phyloP scores from a whole-genome alignment of 2,797 vertebrate species.

The Phyllotis vaccarum region DNA sequence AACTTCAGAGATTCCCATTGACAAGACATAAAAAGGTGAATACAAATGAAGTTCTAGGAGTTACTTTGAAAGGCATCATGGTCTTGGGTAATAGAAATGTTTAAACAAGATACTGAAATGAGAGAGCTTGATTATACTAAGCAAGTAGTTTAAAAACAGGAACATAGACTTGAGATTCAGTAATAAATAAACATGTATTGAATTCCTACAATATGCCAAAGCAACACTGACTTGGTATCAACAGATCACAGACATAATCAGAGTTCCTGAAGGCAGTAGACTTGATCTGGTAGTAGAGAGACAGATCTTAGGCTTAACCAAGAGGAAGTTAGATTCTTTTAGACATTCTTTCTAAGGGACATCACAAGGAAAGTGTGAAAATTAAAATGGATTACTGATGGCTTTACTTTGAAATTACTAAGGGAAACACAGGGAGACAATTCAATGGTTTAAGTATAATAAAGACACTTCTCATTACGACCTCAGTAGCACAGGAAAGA shows the following conservation, averaged over 20 bases:
- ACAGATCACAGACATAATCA: neutral
- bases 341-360: slow-evolving; percentile 14
- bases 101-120: neutral
- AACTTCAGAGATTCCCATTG: neutral
- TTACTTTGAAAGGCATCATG: neutral
- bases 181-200: neutral
- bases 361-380: neutral
- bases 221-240: neutral
- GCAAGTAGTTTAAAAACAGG: slow-evolving; percentile 27
- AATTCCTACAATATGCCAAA: neutral
- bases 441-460: neutral
- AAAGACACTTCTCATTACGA: neutral
- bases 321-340: neutral
- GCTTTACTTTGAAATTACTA: neutral
- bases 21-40: neutral
- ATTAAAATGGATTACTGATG: neutral
- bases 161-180: neutral
- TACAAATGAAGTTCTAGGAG: neutral
- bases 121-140: neutral
- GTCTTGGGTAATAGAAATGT: neutral
- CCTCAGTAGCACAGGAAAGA: neutral
- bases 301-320: neutral
- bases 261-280: too few relatives aligned
- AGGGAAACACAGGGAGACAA: neutral
- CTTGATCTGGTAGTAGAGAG: neutral